Base-by-base conservation (phyloP, 2,888 invertebrate genomes). In the Hypsopygia costalis region DNA sequence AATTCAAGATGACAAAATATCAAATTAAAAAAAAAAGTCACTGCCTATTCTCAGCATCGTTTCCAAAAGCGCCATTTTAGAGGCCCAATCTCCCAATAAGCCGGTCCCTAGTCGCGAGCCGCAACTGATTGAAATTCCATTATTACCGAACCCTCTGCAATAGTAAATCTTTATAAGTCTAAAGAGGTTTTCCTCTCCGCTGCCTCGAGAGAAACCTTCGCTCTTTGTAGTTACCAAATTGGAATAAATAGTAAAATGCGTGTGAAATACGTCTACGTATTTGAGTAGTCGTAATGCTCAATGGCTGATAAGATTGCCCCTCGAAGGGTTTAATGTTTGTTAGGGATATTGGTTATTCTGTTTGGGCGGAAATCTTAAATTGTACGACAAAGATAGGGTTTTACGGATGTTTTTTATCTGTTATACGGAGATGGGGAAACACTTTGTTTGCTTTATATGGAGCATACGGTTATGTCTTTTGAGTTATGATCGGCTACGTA, bases 41-140 rank as follows among this genome's bases (percentile, higher is more conserved):
- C n/a, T n/a, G n/a, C n/a, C n/a, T n/a, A n/a, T n/a, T n/a, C n/a
- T n/a, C n/a, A n/a, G 16, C 16, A 16, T 16, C 4, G 16, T 16
- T 16, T 16, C 16, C 2, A 16, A 16, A 16, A 34, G 49, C 49
- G 51, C 34, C 53, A 49, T 53, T 47, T 53, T 51, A 53, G 47
- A 39, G 33, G 27, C 9, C 41, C 37, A 39, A 41, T 37, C 36
- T 34, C 34, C n/a, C 52, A 49, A 56, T 55, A 55, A 58, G 51
- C 51, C 34, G 30, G n/a, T n/a, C 43, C 46, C 40, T 28, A 45
- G 30, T 31, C 45, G 49, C 49, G 35, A 51, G 50, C 62, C 59
- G 55, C 56, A 65, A 63, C 81, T 82, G 83, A 86, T 86, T 86
- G 86, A 85, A 85, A 86, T 82, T 81, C 86, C 81, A 85, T 86